These are phyloP conservation scores for Lasioglossum oenotherae DNA, from an alignment of 2,888 invertebrate genomes.

Conservation along the genomic window DNA sequence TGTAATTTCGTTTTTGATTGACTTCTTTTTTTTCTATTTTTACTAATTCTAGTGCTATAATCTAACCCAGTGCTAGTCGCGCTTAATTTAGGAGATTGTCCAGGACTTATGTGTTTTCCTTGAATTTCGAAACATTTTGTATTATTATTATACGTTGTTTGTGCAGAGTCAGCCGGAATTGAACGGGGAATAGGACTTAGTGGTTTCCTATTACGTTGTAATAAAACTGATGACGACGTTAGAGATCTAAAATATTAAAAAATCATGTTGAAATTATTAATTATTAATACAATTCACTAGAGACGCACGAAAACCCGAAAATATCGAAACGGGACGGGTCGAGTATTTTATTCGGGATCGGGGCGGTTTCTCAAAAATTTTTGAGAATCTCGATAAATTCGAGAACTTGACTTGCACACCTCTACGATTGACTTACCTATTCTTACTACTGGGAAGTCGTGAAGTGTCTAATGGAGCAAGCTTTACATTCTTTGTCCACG, in stretches of 20 bases:
- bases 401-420: not conserved
- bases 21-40: conserved; percentile 61
- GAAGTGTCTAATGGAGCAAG: conserved; percentile 81
- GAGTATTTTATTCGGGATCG: not conserved
- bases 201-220: conserved; percentile 73
- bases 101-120: conserved; percentile 74
- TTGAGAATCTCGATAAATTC: not conserved
- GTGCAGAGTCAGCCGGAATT: conserved; percentile 66
- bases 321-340: not conserved
- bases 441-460: conserved; percentile 78
- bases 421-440: conserved; percentile 69
- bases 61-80: conserved; percentile 63
- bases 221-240: conserved; percentile 66
- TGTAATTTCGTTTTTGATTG: conserved; percentile 49
- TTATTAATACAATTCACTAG: conserved; percentile 51
- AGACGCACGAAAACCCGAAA: not conserved
- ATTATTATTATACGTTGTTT: conserved; percentile 56
- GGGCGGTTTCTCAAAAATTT: not conserved
- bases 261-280: conserved; percentile 5
- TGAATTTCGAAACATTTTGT: conserved; percentile 72
- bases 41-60: conserved; percentile 62
- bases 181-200: conserved; percentile 78
- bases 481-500: conserved; percentile 80
- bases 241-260: conserved; percentile 61
- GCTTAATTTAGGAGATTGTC: conserved; percentile 69